These are phyloP conservation scores for Ornithoptera alexandrae DNA, from an alignment of 2,888 invertebrate species.

Conservation along the genomic window DNA sequence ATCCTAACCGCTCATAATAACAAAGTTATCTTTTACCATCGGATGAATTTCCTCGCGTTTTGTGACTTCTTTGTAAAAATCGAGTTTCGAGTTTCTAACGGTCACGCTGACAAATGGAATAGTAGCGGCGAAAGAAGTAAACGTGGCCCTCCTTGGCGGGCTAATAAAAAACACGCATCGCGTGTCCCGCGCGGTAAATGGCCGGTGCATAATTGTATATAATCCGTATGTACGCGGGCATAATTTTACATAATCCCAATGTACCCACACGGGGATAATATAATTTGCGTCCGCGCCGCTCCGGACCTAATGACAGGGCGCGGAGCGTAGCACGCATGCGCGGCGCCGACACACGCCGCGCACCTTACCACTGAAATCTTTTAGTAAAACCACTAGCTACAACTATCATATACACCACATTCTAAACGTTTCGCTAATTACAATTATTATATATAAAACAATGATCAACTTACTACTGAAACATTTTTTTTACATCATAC, in stretches of 20 bases:
- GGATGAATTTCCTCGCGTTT: too few species aligned
- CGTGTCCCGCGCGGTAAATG: slow-evolving; percentile 56
- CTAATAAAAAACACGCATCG: slow-evolving; percentile 44
- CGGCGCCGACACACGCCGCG: slow-evolving; percentile 42
- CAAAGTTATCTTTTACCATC: too few species aligned
- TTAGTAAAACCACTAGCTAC: too few species aligned
- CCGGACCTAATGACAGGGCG: slow-evolving; percentile 68
- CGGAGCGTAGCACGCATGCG: slow-evolving; percentile 67
- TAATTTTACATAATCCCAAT: slow-evolving; percentile 75
- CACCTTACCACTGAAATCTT: slow-evolving; percentile 21
- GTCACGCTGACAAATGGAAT: slow-evolving; percentile 13
- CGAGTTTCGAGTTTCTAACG: slow-evolving; percentile 4
- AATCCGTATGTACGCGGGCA: slow-evolving; percentile 65
- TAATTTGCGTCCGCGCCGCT: slow-evolving; percentile 68
- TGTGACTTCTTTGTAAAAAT: not conserved
- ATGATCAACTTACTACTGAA: too few species aligned
- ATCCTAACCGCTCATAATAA: too few species aligned
- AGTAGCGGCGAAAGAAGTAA: slow-evolving; percentile 13
- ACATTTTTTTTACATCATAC: too few species aligned
- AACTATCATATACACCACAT: too few species aligned
- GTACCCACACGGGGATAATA: slow-evolving; percentile 58
- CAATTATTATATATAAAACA: too few species aligned
- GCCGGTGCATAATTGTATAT: slow-evolving; percentile 68
- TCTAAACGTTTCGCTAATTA: too few species aligned
- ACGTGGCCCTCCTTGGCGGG: slow-evolving; percentile 8